Percentiles rank a stretch among this genome's conserved stretches.
Evolutionary conservation across 2,888 invertebrate species (phyloP).

Genomic region (Eristalinus sepulchralis): DNA sequence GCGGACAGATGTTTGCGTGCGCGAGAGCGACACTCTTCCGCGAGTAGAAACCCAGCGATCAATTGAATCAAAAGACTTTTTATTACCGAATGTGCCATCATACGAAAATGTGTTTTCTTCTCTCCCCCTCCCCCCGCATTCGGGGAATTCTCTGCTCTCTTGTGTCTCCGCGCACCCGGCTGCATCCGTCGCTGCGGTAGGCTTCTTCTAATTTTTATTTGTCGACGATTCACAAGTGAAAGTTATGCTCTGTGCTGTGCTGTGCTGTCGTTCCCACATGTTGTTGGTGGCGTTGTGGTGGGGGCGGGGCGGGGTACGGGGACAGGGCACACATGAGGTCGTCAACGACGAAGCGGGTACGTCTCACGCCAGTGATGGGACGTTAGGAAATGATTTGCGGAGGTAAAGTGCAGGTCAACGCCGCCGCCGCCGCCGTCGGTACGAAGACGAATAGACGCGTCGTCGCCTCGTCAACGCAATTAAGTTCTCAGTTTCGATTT

Average conservation of each 20-base stretch:
- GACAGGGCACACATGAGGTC: conserved; percentile 20
- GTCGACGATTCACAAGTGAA: conserved; percentile 51
- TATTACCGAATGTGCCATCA: conserved; percentile 61
- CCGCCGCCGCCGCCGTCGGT: background rate
- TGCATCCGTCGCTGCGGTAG: background rate
- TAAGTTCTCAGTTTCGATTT: conserved; percentile 53
- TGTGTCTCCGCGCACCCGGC: conserved; percentile 20
- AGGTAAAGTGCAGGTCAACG: conserved; percentile 41
- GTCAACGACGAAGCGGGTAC: background rate
- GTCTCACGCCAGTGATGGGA: background rate
- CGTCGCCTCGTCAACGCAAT: background rate
- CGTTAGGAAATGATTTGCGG: conserved; percentile 26
- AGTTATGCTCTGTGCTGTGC: conserved; percentile 45
- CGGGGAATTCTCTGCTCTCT: conserved; percentile 18
- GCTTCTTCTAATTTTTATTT: conserved; percentile 16
- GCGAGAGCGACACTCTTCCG: background rate
- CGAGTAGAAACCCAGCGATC: conserved; percentile 46
- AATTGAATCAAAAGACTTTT: conserved; percentile 49
- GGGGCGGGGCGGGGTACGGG: background rate
- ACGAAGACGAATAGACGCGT: background rate
- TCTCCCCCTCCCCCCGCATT: conserved; percentile 26
- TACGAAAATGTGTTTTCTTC: conserved; percentile 6
- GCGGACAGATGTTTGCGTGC: conserved; percentile 20
- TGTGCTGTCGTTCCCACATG: conserved; percentile 12
- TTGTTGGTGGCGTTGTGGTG: background rate